phyloP scores from a whole-genome alignment of 2,113 vertebrate species.

The Ameiurus melas region DNA sequence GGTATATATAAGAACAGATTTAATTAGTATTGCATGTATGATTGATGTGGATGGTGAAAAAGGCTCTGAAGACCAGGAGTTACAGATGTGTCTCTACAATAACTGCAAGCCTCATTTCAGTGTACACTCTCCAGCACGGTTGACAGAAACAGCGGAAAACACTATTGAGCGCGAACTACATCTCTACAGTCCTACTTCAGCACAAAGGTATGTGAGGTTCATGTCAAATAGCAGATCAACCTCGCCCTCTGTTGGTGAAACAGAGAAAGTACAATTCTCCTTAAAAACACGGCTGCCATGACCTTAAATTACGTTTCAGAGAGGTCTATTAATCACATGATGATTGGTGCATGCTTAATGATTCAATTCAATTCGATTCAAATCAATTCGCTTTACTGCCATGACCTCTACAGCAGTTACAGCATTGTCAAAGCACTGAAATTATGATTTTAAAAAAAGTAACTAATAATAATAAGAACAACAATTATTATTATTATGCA shows the following conservation, averaged over 20 bases:
- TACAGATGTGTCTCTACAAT: background rate
- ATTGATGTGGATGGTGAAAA: background rate
- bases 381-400: too few species aligned
- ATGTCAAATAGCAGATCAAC: background rate
- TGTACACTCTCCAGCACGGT: background rate
- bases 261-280: background rate
- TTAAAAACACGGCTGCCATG: background rate
- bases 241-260: constrained; percentile 16
- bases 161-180: background rate
- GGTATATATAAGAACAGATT: background rate
- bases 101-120: background rate
- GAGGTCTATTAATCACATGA: background rate
- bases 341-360: background rate
- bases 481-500: too few species aligned
- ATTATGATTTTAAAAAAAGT: too few species aligned
- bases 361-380: background rate
- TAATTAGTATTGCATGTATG: background rate
- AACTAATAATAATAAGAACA: too few species aligned
- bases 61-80: background rate
- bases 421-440: background rate
- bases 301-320: background rate
- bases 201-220: background rate
- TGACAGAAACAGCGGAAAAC: background rate
- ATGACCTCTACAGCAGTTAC: too few species aligned
- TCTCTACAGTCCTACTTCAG: background rate